Base-by-base conservation (phyloP, 2,888 invertebrate genomes). In the Hesperia comma region DNA sequence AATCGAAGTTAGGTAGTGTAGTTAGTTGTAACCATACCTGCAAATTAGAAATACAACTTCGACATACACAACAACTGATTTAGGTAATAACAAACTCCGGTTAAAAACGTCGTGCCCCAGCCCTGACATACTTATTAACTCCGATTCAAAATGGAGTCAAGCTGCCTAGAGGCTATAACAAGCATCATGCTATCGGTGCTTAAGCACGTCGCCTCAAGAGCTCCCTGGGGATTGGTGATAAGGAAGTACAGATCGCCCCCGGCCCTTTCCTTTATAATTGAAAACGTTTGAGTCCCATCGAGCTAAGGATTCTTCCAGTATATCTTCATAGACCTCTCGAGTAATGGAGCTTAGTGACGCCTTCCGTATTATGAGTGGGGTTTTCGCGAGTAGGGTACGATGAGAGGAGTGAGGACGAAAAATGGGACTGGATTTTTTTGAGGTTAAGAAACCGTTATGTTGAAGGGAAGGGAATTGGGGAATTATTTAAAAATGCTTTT, bases 181-280 rank as follows among this genome's bases (percentile, higher is more conserved):
- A 57, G 57, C 43, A 55, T 37, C 37, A 56, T 63, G 54, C 58
- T 71, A 69, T 68, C 62, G 69, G 61, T 58, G 66, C 71, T 70
- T 61, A 63, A 61, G 68, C 71, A 71, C 71, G 71, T 70, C 57
- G 21, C 8, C 19, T 61, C 53, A 66, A 71, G 71, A 69, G 69
- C 41, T 60, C 51, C 67, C 68, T 58, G 32, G 54, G 55, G 53
- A 21, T 21, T 41, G 49, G 49, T 37, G 46, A 63, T 55, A 46
- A 62, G 62, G 54, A 53, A 54, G 54, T 55, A 62, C 40, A 26
- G 32, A 58, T 58, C 58, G 26, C 53, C 60, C 49, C 17, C 49
- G 49, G 60, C 33, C 60, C 33, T 49, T 60, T 10, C 43, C 49
- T 49, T 61, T 40, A 21, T 61, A 61, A 61, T 61, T 61, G 61